A percentile compares a stretch with the other conserved stretches of the same genome.
Conservation (phyloP, 2,113 vertebrate genomes). For the cattle (Bos taurus) region ARS-UCD2.0 NC_037332.1:6545501-6546000, state of each 20-base stretch:
- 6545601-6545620: neutral
- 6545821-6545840: neutral
- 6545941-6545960: neutral
- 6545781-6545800: neutral
- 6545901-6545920: neutral
- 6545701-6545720: neutral
- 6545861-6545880: neutral
- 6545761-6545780: neutral
- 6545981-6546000: neutral
- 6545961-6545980: neutral
- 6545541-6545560: neutral
- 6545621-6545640: neutral
- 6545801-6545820: neutral
- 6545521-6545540: neutral
- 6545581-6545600: neutral
- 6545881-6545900: neutral
- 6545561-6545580: fast-evolving
- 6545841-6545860: neutral
- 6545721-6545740: neutral
- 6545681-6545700: neutral
- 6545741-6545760: neutral
- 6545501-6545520: neutral
- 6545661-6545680: neutral
- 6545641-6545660: neutral
- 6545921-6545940: neutral